Evolutionary conservation across 2,113 vertebrate species (phyloP).

Genomic region (Corynorhinus townsendii): DNA sequence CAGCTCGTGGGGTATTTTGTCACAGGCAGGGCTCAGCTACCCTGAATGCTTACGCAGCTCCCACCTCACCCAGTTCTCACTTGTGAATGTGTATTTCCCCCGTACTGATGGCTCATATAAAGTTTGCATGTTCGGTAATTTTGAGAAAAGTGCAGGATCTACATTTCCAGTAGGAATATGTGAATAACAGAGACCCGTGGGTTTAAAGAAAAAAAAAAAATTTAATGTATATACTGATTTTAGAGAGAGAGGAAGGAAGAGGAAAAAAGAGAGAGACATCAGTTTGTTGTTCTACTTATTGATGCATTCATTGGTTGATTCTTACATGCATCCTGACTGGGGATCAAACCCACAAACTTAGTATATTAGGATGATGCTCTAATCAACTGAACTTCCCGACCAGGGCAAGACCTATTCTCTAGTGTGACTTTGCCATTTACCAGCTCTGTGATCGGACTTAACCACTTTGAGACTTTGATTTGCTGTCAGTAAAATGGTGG

Average conservation of each 20-base stretch:
- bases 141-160: background rate
- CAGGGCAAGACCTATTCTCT: background rate
- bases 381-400: background rate
- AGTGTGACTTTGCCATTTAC: background rate
- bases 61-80: background rate
- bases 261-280: background rate
- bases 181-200: background rate
- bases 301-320: background rate
- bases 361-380: background rate
- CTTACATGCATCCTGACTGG: background rate
- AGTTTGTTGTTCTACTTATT: background rate
- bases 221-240: background rate
- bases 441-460: background rate
- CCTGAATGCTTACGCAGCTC: rapidly evolving
- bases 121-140: background rate
- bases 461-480: background rate
- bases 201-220: background rate
- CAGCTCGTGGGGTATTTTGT: background rate
- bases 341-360: background rate
- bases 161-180: background rate
- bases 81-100: background rate
- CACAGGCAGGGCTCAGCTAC: background rate
- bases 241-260: background rate
- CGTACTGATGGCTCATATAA: background rate
- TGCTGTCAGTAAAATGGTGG: background rate